These are phyloP conservation scores for Drosophila setosimentum DNA, from an alignment of 2,888 invertebrate species.

Conservation along the genomic window DNA sequence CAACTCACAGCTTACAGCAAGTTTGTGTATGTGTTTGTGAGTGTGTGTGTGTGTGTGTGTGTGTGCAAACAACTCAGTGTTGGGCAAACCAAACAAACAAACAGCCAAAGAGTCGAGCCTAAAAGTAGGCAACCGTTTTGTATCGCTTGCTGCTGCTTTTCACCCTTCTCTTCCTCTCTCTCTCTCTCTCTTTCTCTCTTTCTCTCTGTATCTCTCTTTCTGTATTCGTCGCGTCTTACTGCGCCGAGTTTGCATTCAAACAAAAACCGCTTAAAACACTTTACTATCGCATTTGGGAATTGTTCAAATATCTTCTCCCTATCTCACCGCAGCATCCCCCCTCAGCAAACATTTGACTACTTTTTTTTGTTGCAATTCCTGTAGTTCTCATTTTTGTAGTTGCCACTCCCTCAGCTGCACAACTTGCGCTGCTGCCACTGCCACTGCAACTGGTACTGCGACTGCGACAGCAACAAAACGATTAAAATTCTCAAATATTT, in stretches of 20 bases:
- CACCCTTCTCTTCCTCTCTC: background rate
- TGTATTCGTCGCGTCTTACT: background rate
- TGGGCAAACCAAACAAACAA: slow-evolving; percentile 47
- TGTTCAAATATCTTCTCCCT: slow-evolving; percentile 76
- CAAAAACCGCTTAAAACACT: slow-evolving; percentile 81
- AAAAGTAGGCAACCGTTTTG: slow-evolving; percentile 73
- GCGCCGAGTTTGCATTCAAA: slow-evolving; percentile 65
- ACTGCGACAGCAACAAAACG: slow-evolving; percentile 71
- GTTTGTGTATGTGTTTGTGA: slow-evolving; percentile 1
- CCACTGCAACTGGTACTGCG: slow-evolving; percentile 39
- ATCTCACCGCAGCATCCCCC: slow-evolving; percentile 22
- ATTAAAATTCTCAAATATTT: slow-evolving; percentile 81
- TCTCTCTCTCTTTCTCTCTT: background rate
- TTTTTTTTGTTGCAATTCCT: slow-evolving; percentile 31
- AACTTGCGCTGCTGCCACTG: slow-evolving; percentile 8
- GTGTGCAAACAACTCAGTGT: slow-evolving; percentile 52
- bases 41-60: slow-evolving; percentile 6
- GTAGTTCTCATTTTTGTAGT: slow-evolving; percentile 45
- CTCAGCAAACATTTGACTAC: background rate
- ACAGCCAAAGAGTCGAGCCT: slow-evolving; percentile 51
- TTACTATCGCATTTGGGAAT: slow-evolving; percentile 81
- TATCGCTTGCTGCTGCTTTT: slow-evolving; percentile 26
- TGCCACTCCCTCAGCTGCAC: slow-evolving; percentile 21
- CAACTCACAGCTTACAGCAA: slow-evolving; percentile 17
- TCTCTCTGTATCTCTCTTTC: background rate